These are phyloP conservation scores for Paramormyrops hopkinsi DNA, from an alignment of 2,797 vertebrate genomes.

Conservation along the genomic window DNA sequence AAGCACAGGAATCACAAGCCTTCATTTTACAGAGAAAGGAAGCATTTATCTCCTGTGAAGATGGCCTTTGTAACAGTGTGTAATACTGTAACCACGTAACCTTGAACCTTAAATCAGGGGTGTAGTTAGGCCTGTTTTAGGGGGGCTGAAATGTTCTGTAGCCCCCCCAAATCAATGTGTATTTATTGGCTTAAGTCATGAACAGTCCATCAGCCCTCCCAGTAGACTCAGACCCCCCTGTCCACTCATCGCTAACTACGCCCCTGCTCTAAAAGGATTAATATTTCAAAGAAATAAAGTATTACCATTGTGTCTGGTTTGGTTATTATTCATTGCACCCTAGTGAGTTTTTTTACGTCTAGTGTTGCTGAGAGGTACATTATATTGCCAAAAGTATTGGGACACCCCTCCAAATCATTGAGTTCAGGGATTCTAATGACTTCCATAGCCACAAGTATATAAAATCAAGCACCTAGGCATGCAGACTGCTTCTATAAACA, in stretches of 20 bases:
- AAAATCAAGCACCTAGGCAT: background rate
- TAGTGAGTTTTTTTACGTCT: background rate
- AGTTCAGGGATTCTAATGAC: background rate
- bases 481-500: background rate
- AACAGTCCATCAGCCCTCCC: background rate
- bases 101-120: background rate
- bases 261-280: background rate
- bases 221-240: background rate
- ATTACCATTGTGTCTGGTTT: background rate
- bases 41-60: background rate
- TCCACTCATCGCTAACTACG: background rate
- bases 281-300: background rate
- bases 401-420: background rate
- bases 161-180: background rate
- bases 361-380: background rate
- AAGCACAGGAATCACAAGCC: background rate
- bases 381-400: background rate
- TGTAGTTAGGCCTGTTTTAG: background rate
- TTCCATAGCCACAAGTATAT: background rate
- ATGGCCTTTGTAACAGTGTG: background rate
- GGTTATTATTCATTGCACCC: background rate
- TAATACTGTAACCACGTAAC: background rate
- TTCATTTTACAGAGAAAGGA: background rate
- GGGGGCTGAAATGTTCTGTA: background rate
- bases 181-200: background rate